These are phyloP conservation scores for Alcedo atthis DNA, from an alignment of 2,797 vertebrate species.

Conservation along the genomic window DNA sequence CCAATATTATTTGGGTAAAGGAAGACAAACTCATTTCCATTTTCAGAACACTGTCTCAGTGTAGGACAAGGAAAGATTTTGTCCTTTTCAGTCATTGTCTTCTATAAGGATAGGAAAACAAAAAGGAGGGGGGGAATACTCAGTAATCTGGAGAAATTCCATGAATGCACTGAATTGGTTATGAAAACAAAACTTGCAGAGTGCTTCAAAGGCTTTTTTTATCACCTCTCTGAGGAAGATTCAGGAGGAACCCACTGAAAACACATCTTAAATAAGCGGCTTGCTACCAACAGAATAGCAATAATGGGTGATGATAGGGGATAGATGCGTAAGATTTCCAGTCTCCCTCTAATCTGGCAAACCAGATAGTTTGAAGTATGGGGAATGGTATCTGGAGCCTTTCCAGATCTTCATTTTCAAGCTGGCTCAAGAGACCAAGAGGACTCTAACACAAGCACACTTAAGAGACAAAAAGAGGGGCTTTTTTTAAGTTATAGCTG, in stretches of 20 bases:
- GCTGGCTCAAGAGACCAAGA: background rate
- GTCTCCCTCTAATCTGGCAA: background rate
- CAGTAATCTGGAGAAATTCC: background rate
- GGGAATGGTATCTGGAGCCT: background rate
- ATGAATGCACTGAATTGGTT: background rate
- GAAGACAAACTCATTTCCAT: background rate
- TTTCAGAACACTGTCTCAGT: background rate
- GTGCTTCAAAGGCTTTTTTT: background rate
- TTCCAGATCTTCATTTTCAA: background rate
- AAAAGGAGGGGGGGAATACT: background rate
- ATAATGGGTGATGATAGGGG: background rate
- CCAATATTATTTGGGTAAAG: background rate
- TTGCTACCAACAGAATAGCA: background rate
- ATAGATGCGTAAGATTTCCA: background rate
- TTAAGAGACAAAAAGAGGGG: background rate
- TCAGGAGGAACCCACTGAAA: background rate
- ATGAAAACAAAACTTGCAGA: background rate
- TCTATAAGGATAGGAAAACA: background rate
- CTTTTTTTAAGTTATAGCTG: fast-evolving
- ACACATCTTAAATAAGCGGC: background rate
- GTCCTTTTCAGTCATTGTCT: background rate
- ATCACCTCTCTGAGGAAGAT: background rate
- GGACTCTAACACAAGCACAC: background rate
- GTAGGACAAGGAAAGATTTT: background rate
- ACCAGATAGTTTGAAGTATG: background rate